phyloP scores from a whole-genome alignment of 92 coral and sea anemone genomes.

The Nematostella vectensis region DNA sequence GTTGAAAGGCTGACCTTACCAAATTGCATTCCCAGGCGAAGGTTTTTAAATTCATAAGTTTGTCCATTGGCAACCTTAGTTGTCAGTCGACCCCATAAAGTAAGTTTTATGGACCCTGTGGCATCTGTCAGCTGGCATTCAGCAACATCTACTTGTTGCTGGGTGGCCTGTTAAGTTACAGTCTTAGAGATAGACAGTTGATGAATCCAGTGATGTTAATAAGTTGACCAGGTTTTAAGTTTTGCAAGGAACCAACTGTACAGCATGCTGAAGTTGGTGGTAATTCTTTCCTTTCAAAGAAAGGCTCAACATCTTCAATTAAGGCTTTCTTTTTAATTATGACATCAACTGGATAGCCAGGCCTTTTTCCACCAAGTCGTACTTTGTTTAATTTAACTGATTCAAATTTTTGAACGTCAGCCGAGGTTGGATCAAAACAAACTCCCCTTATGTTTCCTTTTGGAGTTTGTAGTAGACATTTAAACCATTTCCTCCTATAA shows the following conservation, averaged over 20 bases:
- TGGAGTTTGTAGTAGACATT: slow-evolving; percentile 29
- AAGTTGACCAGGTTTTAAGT: slow-evolving; percentile 14
- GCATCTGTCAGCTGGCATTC: slow-evolving; percentile 16
- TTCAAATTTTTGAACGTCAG: slow-evolving; percentile 23
- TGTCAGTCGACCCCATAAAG: slow-evolving; percentile 11
- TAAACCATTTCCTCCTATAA: slow-evolving; percentile 24
- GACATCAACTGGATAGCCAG: slow-evolving; percentile 28
- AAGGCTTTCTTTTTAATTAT: slow-evolving; percentile 27
- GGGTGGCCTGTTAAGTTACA: slow-evolving; percentile 14
- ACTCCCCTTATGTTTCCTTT: slow-evolving; percentile 34
- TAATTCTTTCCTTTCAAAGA: slow-evolving; percentile 25
- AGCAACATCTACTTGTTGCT: slow-evolving; percentile 12
- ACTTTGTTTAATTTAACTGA: slow-evolving; percentile 26
- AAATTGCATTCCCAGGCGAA: slow-evolving; percentile 5
- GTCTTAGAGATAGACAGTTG: slow-evolving; percentile 12
- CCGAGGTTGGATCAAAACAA: slow-evolving; percentile 27
- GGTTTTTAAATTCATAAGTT: slow-evolving; percentile 10
- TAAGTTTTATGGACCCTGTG: slow-evolving; percentile 18
- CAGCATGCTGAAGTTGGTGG: slow-evolving; percentile 14
- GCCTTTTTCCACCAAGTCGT: slow-evolving; percentile 25
- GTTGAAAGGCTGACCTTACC: slow-evolving; percentile 11
- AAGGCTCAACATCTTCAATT: slow-evolving; percentile 30
- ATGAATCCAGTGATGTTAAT: slow-evolving; percentile 8
- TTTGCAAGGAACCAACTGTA: slow-evolving; percentile 8
- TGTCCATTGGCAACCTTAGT: slow-evolving; percentile 9